Evolutionary conservation across 2,113 vertebrate genomes (phyloP).

Genomic region (Cepphus grylle): DNA sequence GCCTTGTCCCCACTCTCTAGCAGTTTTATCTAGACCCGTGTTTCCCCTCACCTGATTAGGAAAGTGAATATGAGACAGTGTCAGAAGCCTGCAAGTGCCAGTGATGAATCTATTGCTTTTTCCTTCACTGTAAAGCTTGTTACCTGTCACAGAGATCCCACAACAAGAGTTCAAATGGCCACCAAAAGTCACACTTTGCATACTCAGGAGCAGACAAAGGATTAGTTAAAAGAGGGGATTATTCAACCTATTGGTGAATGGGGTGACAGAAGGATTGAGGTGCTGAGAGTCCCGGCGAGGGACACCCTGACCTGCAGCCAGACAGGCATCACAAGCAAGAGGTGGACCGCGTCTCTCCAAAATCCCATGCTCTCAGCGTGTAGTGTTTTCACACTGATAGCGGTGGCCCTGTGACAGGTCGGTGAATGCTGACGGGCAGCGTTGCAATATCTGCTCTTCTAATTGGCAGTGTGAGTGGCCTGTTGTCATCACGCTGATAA

Average conservation of each 20-base stretch:
- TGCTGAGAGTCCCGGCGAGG: neutral
- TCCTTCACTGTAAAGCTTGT: neutral
- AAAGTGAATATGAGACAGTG: constrained; percentile 33
- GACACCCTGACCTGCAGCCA: neutral
- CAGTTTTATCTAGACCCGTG: constrained; percentile 39
- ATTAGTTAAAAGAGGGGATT: neutral
- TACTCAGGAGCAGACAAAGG: neutral
- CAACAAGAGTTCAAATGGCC: constrained; percentile 15
- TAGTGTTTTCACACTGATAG: neutral
- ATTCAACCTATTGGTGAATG: neutral
- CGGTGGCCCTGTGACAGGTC: neutral
- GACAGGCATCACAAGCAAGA: neutral
- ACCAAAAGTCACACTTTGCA: neutral
- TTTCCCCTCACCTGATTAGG: constrained; percentile 62
- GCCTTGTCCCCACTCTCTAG: neutral
- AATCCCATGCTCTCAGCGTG: neutral
- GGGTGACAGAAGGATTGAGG: neutral
- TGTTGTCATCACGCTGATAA: neutral
- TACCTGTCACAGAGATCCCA: constrained; percentile 5
- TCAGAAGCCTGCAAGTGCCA: constrained; percentile 36
- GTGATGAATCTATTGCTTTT: constrained; percentile 63
- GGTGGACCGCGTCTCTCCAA: neutral
- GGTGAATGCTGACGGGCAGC: neutral
- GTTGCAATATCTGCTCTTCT: neutral
- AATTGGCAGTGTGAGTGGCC: neutral